phyloP scores from a whole-genome alignment of 2,797 vertebrate species.

The Gephyroberyx darwinii region DNA sequence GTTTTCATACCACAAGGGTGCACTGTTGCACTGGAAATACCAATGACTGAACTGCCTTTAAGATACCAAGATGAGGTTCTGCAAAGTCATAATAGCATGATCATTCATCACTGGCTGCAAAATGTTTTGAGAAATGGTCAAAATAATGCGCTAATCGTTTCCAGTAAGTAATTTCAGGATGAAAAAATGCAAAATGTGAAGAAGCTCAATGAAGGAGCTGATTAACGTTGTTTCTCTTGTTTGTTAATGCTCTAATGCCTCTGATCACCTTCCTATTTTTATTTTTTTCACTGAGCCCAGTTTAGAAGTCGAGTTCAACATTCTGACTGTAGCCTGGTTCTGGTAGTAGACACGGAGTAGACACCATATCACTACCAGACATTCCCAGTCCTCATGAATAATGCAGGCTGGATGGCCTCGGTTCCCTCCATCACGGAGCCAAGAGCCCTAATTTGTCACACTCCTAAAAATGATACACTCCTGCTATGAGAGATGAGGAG shows the following conservation, averaged over 20 bases:
- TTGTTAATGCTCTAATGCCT: not conserved
- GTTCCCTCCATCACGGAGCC: constrained; percentile 45
- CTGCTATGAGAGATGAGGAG: constrained; percentile 10
- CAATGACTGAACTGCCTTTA: not conserved
- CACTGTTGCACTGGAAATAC: constrained; percentile 11
- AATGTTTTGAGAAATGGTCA: not conserved
- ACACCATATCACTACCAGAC: constrained; percentile 37
- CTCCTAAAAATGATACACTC: constrained; percentile 34
- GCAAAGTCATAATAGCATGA: too few species aligned
- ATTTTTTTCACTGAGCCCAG: not conserved
- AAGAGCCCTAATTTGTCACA: constrained; percentile 63
- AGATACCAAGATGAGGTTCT: too few species aligned
- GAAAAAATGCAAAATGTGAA: too few species aligned
- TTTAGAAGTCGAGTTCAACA: constrained; percentile 28
- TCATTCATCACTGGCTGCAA: too few species aligned
- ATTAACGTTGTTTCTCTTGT: too few species aligned
- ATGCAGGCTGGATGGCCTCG: constrained; percentile 33
- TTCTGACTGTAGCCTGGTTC: constrained; percentile 28
- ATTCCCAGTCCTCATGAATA: constrained; percentile 60
- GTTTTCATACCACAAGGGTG: constrained; percentile 42
- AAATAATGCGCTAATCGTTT: not conserved
- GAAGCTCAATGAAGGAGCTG: too few species aligned
- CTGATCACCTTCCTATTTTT: not conserved
- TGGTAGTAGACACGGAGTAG: not conserved
- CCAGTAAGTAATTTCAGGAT: too few species aligned